These are phyloP conservation scores for Prionailurus viverrinus DNA, from an alignment of 2,113 vertebrate genomes.

Conservation along the genomic window DNA sequence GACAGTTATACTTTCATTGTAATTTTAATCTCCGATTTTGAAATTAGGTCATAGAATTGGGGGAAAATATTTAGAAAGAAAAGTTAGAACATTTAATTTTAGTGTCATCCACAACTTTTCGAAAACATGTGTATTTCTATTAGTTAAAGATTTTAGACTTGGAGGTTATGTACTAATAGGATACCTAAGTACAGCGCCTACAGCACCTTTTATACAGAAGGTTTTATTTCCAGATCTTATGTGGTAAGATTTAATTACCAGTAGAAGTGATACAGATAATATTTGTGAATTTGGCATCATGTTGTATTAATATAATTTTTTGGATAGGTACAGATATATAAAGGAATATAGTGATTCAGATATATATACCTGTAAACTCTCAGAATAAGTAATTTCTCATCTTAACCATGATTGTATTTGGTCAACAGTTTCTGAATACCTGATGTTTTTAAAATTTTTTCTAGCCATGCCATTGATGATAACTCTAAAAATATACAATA, in stretches of 20 bases:
- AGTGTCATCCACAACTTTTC: neutral
- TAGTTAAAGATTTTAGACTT: conserved; percentile 2
- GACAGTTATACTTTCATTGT: neutral
- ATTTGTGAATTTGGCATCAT: neutral
- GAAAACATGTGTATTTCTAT: neutral
- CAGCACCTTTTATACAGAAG: neutral
- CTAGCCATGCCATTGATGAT: neutral
- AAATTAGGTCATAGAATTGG: conserved; percentile 25
- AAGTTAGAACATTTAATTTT: conserved; percentile 28
- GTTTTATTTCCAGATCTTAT: neutral
- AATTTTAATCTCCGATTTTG: conserved; percentile 52
- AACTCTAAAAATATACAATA: neutral
- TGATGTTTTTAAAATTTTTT: conserved; percentile 2
- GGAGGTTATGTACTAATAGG: neutral
- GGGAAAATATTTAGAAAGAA: neutral
- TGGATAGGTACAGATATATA: neutral
- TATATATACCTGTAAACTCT: neutral
- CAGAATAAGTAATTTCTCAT: conserved; percentile 32
- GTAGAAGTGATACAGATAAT: neutral
- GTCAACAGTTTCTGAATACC: neutral
- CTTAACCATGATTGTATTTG: neutral
- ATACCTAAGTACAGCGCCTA: neutral
- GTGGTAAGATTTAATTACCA: conserved; percentile 27
- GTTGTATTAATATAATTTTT: neutral
- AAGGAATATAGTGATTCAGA: neutral